Evolutionary conservation across 2,113 vertebrate genomes (phyloP).

Genomic region (Marmota monax): DNA sequence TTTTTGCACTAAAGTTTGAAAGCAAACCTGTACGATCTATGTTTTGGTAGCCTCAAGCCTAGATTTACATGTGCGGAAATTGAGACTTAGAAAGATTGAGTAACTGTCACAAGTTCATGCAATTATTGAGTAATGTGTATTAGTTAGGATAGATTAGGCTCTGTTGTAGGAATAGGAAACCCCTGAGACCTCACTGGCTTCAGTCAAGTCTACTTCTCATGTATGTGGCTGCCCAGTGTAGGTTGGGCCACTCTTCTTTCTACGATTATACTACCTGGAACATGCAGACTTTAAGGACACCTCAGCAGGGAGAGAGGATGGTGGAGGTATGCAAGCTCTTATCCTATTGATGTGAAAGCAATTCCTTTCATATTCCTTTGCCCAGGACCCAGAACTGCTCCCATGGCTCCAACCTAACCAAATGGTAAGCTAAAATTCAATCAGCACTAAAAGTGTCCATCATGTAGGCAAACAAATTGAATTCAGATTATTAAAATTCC

Average conservation of each 20-base stretch:
- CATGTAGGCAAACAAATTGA: background rate
- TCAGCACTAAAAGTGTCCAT: background rate
- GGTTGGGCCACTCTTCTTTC: background rate
- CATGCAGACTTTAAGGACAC: background rate
- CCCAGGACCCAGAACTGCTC: background rate
- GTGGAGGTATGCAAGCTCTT: background rate
- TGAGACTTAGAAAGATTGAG: slow-evolving; percentile 8
- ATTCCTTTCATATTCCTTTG: background rate
- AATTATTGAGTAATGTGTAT: background rate
- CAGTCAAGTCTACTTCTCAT: background rate
- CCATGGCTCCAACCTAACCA: background rate
- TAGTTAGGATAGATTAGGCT: background rate
- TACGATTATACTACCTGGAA: background rate
- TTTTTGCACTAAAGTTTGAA: background rate
- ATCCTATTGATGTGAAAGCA: background rate
- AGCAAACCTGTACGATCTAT: background rate
- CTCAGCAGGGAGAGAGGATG: background rate
- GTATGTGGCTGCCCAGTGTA: background rate
- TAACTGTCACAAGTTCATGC: background rate
- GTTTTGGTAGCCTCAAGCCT: background rate
- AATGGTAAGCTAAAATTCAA: background rate
- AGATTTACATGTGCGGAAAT: background rate
- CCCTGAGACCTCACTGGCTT: background rate
- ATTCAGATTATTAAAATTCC: background rate
- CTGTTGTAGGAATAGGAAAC: background rate